Conservation (phyloP, 1,140 invertebrate genomes). For the Babylonia areolata region DNA sequence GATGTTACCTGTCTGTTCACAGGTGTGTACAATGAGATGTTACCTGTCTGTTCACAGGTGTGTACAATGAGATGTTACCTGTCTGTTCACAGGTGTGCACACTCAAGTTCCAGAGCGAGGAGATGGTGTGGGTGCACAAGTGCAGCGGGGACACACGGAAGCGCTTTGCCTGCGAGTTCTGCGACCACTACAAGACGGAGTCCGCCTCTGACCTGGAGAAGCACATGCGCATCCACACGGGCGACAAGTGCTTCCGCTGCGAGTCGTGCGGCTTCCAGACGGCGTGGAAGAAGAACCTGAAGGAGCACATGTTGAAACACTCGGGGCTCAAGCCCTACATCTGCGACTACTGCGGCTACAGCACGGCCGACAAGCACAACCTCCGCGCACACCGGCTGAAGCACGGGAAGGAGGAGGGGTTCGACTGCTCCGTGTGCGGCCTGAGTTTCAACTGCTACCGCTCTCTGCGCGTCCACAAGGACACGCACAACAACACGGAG, state of each 20-base stretch:
- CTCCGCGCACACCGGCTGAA: conserved; percentile 45
- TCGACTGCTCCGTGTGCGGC: conserved; percentile 43
- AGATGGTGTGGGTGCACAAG: conserved; percentile 53
- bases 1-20: too few species aligned
- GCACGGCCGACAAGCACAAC: conserved; percentile 50
- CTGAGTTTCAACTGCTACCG: conserved; percentile 32
- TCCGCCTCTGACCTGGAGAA: conserved; percentile 67
- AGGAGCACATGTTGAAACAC: conserved; percentile 61
- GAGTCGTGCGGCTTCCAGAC: conserved; percentile 49
- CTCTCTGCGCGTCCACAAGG: conserved; percentile 26
- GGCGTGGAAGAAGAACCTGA: conserved; percentile 56
- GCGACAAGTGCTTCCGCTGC: conserved; percentile 50
- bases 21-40: too few species aligned
- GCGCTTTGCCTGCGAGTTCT: conserved; percentile 50
- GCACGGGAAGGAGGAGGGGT: conserved; percentile 48
- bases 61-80: too few species aligned
- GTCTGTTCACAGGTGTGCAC: conserved; percentile 39
- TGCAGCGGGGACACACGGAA: conserved; percentile 51
- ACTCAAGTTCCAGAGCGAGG: conserved; percentile 51
- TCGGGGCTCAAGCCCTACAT: conserved; percentile 59
- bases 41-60: too few species aligned
- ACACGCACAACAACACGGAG: conserved; percentile 37
- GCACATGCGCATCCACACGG: conserved; percentile 51
- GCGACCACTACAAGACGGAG: conserved; percentile 54
- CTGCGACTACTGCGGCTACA: conserved; percentile 58